phyloP scores from a whole-genome alignment of 2,113 vertebrate genomes.

The Spilogale gracilis region DNA sequence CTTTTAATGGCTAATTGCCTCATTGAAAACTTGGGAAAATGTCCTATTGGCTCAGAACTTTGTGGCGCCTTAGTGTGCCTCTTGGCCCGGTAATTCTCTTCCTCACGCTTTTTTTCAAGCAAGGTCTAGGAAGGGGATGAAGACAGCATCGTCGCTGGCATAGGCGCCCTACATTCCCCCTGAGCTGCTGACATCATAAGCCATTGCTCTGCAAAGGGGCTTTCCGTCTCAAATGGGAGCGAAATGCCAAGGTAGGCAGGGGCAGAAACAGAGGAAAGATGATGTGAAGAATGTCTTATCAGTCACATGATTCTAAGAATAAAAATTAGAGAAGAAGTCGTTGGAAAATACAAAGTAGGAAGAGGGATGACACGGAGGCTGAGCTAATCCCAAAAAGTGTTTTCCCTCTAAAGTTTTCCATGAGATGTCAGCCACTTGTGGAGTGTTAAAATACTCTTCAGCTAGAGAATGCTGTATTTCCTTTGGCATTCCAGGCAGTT shows the following conservation, averaged over 20 bases:
- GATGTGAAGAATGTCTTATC: slow-evolving; percentile 55
- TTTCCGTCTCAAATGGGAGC: slow-evolving; percentile 34
- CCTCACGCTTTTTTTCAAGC: slow-evolving; percentile 8
- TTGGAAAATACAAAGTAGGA: slow-evolving; percentile 50
- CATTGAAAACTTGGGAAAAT: slow-evolving; percentile 83
- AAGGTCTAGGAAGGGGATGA: slow-evolving; percentile 28
- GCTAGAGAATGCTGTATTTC: slow-evolving; percentile 89
- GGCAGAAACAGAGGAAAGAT: slow-evolving; percentile 53
- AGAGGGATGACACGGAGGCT: slow-evolving; percentile 37
- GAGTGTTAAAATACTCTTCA: slow-evolving; percentile 89
- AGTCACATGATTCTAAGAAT: slow-evolving; percentile 53
- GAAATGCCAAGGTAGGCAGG: slow-evolving; percentile 18
- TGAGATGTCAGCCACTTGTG: slow-evolving; percentile 86
- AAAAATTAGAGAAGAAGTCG: slow-evolving; percentile 66
- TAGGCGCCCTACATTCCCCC: not conserved
- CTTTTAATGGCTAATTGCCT: slow-evolving; percentile 81
- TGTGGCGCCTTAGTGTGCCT: slow-evolving; percentile 68
- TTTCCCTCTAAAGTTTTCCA: slow-evolving; percentile 81
- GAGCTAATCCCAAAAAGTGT: slow-evolving; percentile 86
- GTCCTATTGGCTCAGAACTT: slow-evolving; percentile 82
- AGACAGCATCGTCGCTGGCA: slow-evolving; percentile 2
- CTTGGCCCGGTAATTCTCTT: slow-evolving; percentile 47
- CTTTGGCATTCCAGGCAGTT: slow-evolving; percentile 90
- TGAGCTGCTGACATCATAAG: slow-evolving; percentile 52
- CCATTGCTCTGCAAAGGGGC: slow-evolving; percentile 40